Evolutionary conservation across 2,888 invertebrate species (phyloP), one percentile per base, ranked within the genome.

Genomic region (Aelia acuminata): DNA sequence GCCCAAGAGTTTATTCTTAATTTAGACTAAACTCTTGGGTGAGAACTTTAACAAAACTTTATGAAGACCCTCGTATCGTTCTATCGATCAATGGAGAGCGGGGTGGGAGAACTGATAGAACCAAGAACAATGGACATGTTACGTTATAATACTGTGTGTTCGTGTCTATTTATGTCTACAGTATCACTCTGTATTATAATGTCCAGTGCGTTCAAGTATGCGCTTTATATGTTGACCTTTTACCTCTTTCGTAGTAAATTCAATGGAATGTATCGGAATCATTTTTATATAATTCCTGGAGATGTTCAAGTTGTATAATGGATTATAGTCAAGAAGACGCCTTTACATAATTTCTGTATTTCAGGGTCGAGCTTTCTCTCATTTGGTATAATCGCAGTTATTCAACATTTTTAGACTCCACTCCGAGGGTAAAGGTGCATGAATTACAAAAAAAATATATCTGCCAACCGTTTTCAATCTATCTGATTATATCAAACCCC

Each of bases 301-400:
- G 80, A 43, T 80, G 43, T n/a, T 57, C 11, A 43, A 80, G 43
- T 80, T 80, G 43, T 43, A 43, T 20, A 80, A 80, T 80, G 8
- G 80, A 80, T 47, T 80, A 80, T 43, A 80, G 80, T 80, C 80
- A 80, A 80, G 80, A 80, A 80, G 80, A 80, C 43, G 43, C 80
- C 10, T 39, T 80, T 80, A 80, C 80, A 47, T 80, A 39, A 80
- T 47, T 80, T 80, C 43, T 43, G n/a, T 80, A 80, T 80, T 80
- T 80, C 80, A 80, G 43, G 80, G 80, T 80, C 80, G 43, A 4
- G 80, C 80, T 80, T 80, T 80, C 80, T 80, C 80, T 80, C 80
- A 80, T 80, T 80, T 80, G 43, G 43, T 43, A 43, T 80, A 80
- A 80, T 80, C 80, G 43, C n/a, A n/a, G 80, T 80, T 80, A 80